Percentiles rank a stretch among this genome's conserved stretches.
phyloP scores from a whole-genome alignment of 2,113 vertebrate species.

The Campylomormyrus numenius region DNA sequence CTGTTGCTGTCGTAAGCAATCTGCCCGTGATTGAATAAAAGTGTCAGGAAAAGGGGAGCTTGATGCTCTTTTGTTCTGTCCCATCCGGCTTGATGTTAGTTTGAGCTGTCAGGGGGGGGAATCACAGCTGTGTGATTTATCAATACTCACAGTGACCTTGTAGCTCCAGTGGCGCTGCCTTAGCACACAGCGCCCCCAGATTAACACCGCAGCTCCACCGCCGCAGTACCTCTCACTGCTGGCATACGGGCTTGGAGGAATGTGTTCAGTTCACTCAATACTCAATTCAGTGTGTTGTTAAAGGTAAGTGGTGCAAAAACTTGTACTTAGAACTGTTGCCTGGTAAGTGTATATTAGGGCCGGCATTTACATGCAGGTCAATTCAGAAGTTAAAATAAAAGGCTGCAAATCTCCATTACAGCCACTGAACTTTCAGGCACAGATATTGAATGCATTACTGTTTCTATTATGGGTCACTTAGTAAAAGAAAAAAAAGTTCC shows the following conservation, averaged over 20 bases:
- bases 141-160: conserved; percentile 99
- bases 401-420: neutral
- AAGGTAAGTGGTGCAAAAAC: neutral
- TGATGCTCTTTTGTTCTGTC: conserved; percentile 99
- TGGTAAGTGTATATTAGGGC: neutral
- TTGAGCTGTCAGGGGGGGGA: conserved; percentile 99
- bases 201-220: conserved; percentile 6
- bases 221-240: neutral
- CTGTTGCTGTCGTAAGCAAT: conserved; percentile 99
- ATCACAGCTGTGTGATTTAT: conserved; percentile 99
- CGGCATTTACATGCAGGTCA: neutral
- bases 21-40: conserved; percentile 99
- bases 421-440: neutral
- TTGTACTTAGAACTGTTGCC: neutral
- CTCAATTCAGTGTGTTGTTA: neutral
- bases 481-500: neutral
- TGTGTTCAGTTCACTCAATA: neutral
- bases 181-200: conserved; percentile 73
- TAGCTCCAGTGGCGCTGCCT: conserved; percentile 49
- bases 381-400: neutral
- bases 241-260: neutral
- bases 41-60: conserved; percentile 99
- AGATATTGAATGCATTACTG: neutral
- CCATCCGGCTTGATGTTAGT: conserved; percentile 99
- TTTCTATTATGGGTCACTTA: neutral